A percentile compares a stretch with the other conserved stretches of the same genome.
phyloP scores from a whole-genome alignment of 1,140 invertebrate genomes.

The Drosophila tropicalis region DNA sequence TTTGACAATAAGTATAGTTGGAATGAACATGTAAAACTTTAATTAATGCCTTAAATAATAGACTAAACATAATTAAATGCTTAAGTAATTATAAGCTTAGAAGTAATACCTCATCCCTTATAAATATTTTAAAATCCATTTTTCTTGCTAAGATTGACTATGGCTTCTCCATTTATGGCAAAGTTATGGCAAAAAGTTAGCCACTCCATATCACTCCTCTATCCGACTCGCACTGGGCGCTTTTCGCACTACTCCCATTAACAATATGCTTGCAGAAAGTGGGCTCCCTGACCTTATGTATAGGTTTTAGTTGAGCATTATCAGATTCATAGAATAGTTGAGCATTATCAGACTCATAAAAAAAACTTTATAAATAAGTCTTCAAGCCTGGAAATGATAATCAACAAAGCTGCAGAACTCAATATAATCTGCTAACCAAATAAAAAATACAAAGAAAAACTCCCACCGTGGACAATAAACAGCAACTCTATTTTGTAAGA shows the following conservation, averaged over 20 bases:
- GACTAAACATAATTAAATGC: background rate
- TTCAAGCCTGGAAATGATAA: background rate
- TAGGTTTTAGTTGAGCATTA: background rate
- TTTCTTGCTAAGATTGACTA: no score
- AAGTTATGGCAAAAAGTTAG: no score
- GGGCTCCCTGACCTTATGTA: background rate
- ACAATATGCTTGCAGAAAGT: background rate
- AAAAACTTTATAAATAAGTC: background rate
- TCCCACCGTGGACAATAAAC: background rate
- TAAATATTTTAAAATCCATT: no score
- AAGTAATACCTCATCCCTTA: no score
- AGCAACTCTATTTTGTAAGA: background rate
- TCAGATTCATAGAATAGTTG: background rate
- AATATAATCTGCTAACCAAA: background rate
- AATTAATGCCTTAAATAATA: background rate
- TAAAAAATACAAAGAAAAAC: slow-evolving; percentile 1
- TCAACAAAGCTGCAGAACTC: background rate
- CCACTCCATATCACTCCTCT: background rate
- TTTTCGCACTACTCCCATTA: background rate
- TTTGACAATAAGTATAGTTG: no score
- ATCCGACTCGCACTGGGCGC: background rate
- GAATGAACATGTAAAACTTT: background rate
- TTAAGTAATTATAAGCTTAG: no score
- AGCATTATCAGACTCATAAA: background rate
- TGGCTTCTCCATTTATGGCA: no score